These are phyloP conservation scores for Amphiprion percula DNA, from an alignment of 2,113 vertebrate genomes.

Conservation along the genomic window DNA sequence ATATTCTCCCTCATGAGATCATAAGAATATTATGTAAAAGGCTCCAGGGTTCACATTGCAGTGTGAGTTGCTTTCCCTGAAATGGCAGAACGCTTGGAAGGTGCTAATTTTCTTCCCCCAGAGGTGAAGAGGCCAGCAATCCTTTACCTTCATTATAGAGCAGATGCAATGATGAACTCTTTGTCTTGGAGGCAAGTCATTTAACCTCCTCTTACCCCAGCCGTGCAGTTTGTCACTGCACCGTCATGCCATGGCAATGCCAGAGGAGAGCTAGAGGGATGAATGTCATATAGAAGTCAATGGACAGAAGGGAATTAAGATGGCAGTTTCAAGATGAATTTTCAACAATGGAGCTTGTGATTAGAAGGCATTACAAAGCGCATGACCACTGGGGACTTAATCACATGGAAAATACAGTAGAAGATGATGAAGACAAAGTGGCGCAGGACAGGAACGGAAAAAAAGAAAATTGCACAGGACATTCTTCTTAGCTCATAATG, in stretches of 20 bases:
- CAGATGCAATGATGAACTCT: constrained; percentile 79
- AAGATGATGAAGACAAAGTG: constrained; percentile 57
- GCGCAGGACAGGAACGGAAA: constrained; percentile 12
- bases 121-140: constrained; percentile 76
- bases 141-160: constrained; percentile 81
- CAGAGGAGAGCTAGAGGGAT: constrained; percentile 57
- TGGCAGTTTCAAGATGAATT: constrained; percentile 65
- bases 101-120: constrained; percentile 77
- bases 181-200: constrained; percentile 82
- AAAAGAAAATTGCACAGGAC: constrained; percentile 22
- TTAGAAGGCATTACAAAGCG: constrained; percentile 62
- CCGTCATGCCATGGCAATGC: constrained; percentile 50
- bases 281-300: constrained; percentile 78
- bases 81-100: constrained; percentile 63
- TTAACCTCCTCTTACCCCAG: constrained; percentile 77
- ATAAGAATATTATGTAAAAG: constrained; percentile 72
- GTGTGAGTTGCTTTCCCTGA: constrained; percentile 57
- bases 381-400: constrained; percentile 57
- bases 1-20: constrained; percentile 76
- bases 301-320: constrained; percentile 74
- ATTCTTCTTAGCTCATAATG: constrained; percentile 32
- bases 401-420: constrained; percentile 56
- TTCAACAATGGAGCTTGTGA: constrained; percentile 56
- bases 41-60: constrained; percentile 70
- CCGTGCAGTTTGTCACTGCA: constrained; percentile 70